phyloP scores from a whole-genome alignment of 2,888 invertebrate species.

The Drosophila percnosoma region DNA sequence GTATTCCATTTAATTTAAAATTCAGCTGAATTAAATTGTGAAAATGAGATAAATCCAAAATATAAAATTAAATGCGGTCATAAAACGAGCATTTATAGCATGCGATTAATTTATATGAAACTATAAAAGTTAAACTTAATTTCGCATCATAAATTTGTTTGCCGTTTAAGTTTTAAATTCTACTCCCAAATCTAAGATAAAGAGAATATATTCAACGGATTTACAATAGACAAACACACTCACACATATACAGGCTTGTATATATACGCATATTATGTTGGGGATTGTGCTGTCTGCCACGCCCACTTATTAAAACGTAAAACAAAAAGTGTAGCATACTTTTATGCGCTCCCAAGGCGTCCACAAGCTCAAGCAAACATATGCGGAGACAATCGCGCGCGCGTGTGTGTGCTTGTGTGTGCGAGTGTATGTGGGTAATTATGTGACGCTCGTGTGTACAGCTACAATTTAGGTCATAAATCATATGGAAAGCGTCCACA shows the following conservation, averaged over 20 bases:
- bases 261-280: neutral
- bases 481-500: conserved; percentile 77
- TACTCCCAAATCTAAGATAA: neutral
- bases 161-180: neutral
- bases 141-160: neutral
- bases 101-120: neutral
- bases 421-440: conserved; percentile 47
- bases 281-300: conserved; percentile 31
- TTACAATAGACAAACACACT: neutral
- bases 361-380: conserved; percentile 20
- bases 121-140: neutral
- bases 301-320: conserved; percentile 61
- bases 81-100: neutral
- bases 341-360: conserved; percentile 51
- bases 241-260: neutral
- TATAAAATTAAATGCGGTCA: neutral
- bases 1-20: neutral
- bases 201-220: neutral
- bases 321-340: conserved; percentile 69
- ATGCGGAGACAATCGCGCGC: neutral
- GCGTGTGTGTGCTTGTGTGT: neutral
- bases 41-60: neutral
- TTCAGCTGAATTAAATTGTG: neutral
- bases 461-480: conserved; percentile 76
- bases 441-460: conserved; percentile 41